phyloP scores from a whole-genome alignment of 2,797 vertebrate genomes.

The Buphagus erythrorhynchus region DNA sequence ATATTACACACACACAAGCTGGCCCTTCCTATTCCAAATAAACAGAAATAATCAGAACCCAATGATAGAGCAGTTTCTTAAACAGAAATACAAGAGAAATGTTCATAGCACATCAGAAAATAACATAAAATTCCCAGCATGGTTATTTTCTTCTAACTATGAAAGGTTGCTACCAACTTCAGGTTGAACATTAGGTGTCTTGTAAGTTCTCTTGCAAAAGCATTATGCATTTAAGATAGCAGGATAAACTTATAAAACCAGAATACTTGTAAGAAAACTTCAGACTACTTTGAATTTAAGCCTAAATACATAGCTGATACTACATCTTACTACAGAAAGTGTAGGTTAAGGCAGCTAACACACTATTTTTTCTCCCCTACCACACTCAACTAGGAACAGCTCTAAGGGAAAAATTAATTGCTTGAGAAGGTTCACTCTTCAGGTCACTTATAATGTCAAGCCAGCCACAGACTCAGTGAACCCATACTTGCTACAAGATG shows the following conservation, averaged over 20 bases:
- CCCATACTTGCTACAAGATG: neutral
- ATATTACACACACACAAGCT: neutral
- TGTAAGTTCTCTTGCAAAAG: neutral
- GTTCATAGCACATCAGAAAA: neutral
- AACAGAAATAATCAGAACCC: neutral
- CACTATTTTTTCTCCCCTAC: neutral
- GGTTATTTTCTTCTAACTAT: neutral
- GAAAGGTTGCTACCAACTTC: neutral
- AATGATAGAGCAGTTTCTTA: accelerated
- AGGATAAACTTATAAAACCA: neutral
- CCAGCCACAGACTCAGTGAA: constrained; percentile 25
- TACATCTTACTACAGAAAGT: neutral
- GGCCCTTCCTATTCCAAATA: neutral
- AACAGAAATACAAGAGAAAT: neutral
- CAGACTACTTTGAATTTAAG: neutral
- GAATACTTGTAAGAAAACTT: neutral
- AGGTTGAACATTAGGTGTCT: neutral
- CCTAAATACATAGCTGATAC: neutral
- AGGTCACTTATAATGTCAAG: neutral
- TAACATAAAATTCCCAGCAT: accelerated
- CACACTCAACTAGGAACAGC: neutral
- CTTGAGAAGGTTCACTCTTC: constrained; percentile 7
- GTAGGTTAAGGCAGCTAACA: neutral
- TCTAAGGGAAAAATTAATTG: neutral
- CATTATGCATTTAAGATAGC: neutral